These are phyloP conservation scores for Micropoecilia bifurca DNA, from an alignment of 2,797 vertebrate species.

Conservation along the genomic window DNA sequence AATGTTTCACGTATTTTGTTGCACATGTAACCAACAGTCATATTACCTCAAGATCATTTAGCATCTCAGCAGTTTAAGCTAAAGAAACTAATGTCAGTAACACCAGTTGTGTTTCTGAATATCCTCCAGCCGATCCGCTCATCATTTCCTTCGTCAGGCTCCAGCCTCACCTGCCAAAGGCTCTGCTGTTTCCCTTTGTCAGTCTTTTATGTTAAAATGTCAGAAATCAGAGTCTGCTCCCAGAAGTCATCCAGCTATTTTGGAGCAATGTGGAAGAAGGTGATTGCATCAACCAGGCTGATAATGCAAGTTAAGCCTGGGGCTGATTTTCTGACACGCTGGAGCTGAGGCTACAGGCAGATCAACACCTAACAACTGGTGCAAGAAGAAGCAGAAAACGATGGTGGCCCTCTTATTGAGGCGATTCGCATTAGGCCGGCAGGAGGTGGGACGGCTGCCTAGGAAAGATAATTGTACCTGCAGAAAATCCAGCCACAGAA, in stretches of 20 bases:
- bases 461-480: slow-evolving; percentile 72
- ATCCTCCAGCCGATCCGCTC: background rate
- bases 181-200: background rate
- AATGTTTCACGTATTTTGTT: background rate
- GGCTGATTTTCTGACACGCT: slow-evolving; percentile 58
- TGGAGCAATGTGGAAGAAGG: slow-evolving; percentile 56
- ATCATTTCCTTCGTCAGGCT: slow-evolving; percentile 3
- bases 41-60: background rate
- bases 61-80: background rate
- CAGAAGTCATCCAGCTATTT: slow-evolving; percentile 54
- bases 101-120: slow-evolving; percentile 10
- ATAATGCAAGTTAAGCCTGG: slow-evolving; percentile 68
- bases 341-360: slow-evolving; percentile 33
- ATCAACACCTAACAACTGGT: slow-evolving; percentile 38
- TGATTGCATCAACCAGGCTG: slow-evolving; percentile 70
- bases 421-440: slow-evolving; percentile 58
- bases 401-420: slow-evolving; percentile 49
- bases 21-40: background rate
- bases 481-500: slow-evolving; percentile 64
- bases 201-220: slow-evolving; percentile 57
- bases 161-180: slow-evolving; percentile 2
- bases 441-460: slow-evolving; percentile 67
- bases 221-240: slow-evolving; percentile 48
- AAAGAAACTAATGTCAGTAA: slow-evolving; percentile 1
- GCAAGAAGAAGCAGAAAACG: slow-evolving; percentile 11